These are phyloP conservation scores for Zapus hudsonius DNA, from an alignment of 2,113 vertebrate genomes.

Conservation along the genomic window DNA sequence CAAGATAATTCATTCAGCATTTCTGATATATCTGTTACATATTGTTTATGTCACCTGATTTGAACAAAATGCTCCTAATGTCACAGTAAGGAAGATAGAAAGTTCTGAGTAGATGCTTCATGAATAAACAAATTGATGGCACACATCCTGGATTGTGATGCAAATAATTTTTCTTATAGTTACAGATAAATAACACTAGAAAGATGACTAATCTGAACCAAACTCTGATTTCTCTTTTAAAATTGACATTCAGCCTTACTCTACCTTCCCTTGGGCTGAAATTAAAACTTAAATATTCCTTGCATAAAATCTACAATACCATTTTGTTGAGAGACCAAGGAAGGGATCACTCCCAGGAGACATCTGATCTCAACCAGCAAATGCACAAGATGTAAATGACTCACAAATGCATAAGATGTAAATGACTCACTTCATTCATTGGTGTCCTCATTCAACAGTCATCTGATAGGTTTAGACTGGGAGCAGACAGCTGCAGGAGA, in stretches of 20 bases:
- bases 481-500: not conserved
- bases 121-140: not conserved
- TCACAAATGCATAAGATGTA: not conserved
- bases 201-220: not conserved
- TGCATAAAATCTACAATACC: not conserved
- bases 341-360: not conserved
- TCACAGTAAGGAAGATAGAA: not conserved
- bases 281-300: not conserved
- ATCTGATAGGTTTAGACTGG: rapidly evolving
- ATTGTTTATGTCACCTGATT: not conserved
- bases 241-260: not conserved
- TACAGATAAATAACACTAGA: not conserved
- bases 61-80: not conserved
- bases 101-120: not conserved
- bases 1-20: not conserved
- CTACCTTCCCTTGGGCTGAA: not conserved
- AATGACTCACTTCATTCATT: not conserved
- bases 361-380: not conserved
- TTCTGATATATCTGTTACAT: not conserved
- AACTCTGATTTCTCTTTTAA: not conserved
- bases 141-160: not conserved
- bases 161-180: not conserved
- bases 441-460: not conserved
- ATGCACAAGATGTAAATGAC: no score
- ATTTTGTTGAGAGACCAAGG: not conserved